These are phyloP conservation scores for Troilus luridus DNA, from an alignment of 2,888 invertebrate species.

Conservation along the genomic window DNA sequence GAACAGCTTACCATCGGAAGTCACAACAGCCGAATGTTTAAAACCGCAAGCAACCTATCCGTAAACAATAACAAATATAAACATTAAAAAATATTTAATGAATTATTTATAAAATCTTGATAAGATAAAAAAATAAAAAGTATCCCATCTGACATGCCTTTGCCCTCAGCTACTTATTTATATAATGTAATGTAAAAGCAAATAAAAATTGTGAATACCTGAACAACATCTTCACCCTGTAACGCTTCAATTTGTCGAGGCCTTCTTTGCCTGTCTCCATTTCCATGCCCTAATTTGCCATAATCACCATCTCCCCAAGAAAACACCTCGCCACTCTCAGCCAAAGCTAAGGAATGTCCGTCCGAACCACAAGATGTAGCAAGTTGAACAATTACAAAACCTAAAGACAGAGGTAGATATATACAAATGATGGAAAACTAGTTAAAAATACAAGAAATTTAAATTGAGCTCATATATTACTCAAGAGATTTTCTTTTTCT, in stretches of 20 bases:
- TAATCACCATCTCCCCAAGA: conserved; percentile 79
- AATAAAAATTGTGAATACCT: conserved; percentile 68
- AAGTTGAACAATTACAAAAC: conserved; percentile 76
- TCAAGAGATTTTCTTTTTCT: not conserved
- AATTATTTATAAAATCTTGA: not conserved
- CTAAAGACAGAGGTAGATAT: conserved; percentile 67
- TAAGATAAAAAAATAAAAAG: not conserved
- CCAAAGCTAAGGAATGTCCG: conserved; percentile 76
- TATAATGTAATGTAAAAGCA: not conserved
- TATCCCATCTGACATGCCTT: not conserved
- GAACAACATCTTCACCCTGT: conserved; percentile 75
- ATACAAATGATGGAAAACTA: not conserved
- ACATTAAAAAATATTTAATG: not conserved
- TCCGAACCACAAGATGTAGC: conserved; percentile 77
- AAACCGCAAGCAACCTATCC: conserved; percentile 74
- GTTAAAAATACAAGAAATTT: too few species aligned
- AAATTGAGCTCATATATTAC: too few species aligned
- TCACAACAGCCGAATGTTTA: conserved; percentile 77
- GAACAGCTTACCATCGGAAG: conserved; percentile 76
- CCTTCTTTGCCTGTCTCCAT: conserved; percentile 75
- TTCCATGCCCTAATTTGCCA: conserved; percentile 78
- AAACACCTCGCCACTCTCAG: conserved; percentile 78
- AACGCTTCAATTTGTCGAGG: conserved; percentile 77
- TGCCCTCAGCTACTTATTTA: not conserved
- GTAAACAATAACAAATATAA: conserved; percentile 20